Evolutionary conservation across 1,140 invertebrate genomes (phyloP), one percentile per base, ranked within the genome.

Genomic region (Triops longicaudatus): DNA sequence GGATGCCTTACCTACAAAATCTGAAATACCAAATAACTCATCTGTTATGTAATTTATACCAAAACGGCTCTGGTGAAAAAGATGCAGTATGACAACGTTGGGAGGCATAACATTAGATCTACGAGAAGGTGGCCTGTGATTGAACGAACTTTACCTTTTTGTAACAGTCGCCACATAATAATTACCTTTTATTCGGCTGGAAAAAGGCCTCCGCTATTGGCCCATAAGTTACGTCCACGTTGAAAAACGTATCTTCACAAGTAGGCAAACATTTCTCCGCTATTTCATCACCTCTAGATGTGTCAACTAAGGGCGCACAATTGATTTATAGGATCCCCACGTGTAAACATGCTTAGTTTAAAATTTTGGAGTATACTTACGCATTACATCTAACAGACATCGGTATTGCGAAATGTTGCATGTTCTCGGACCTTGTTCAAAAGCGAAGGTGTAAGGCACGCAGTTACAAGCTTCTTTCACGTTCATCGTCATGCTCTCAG

Each of bases 241-340:
- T 63, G 22, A 63, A 63, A 22, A 63, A 63, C n/a, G 50, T 63
- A 63, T 63, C 50, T 22, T 63, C 50, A 63, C 50, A 63, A 63
- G 50, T 63, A 12, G 50, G 50, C 14, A 63, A 63, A 63, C 50
- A 63, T 14, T 63, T 63, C 22, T 22, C 7, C 6, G 50, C 50
- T 63, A 63, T 63, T 17, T 17, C 17, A 63, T 63, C 50, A 63
- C 50, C 22, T 63, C 50, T 0, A 17, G 50, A n/a, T 10, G 50
- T 63, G 17, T 63, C 50, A 63, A 63, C 50, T 63, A 63, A 12
- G 14, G 3, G 17, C 17, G 50, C n/a, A 2, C 2, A 37, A 37
- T 63, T 63, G 50, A 6, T 17, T n/a, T 63, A n/a, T 12, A 6
- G 6, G 17, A 63, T 63, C 0, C 22, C 4, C 17, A 22, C 17